Base-by-base conservation (phyloP, 2,888 invertebrate species). In the Empis stercorea region DNA sequence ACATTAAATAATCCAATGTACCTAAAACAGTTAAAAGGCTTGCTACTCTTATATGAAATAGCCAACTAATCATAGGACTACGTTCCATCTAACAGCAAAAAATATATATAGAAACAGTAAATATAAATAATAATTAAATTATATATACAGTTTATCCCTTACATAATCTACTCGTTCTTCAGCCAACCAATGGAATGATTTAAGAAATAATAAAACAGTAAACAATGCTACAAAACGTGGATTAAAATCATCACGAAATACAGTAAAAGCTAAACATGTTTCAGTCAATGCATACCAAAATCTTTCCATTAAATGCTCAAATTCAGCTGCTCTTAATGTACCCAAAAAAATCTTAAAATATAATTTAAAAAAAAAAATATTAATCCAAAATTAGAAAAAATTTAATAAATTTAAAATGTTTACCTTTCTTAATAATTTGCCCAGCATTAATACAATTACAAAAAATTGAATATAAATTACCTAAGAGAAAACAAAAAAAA, bases 251-350 rank as follows among this genome's bases (percentile, higher is more conserved):
- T 99, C 99, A 62, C 96, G 78, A 71, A 97, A 97, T 10, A 97
- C 94, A 38, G 97, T 99, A 68, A 99, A 99, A 10, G 99, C 99
- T 60, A 99, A 73, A 71, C 99, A 99, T 16, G 99, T 99, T 74
- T 99, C 99, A n/a, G 97, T 96, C 50, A 99, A 84, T 9, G 99
- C 97, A 74, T 99, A 99, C 97, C 99, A 96, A 42, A 95, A 92
- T 56, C 95, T 78, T 68, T 99, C 99, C 67, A 96, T 87, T 60
- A 99, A 75, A 73, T 97, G 96, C 91, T 97, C 97, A 70, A 95
- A 87, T 75, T 97, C 97, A 41, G 95, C 93, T 48, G 95, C 85
- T 57, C 96, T 76, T 46, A 97, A 71, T 60, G 92, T 91, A 32
- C 96, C 96, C 73, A 97, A 92, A 73, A 97, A 97, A 68, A 80